Percentiles rank a stretch among this genome's conserved stretches.
Evolutionary conservation across 2,888 invertebrate species (phyloP).

Genomic region (Standfussiana lucernea): DNA sequence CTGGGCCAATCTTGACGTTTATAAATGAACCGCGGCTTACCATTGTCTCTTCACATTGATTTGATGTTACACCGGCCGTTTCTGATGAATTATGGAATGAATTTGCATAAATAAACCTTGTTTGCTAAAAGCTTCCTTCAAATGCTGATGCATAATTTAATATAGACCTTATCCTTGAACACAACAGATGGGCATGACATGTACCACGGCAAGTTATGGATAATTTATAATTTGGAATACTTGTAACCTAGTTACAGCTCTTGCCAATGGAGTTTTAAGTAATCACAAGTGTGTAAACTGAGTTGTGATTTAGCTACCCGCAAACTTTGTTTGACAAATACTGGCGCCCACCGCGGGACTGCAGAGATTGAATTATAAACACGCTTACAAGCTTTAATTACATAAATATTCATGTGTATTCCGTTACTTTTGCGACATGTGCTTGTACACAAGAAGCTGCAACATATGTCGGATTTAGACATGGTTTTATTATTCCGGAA

Average conservation of each 20-base stretch:
- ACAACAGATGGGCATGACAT: conserved; percentile 55
- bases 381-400: conserved; percentile 72
- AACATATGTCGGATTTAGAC: conserved; percentile 56
- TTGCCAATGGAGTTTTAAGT: conserved; percentile 62
- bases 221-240: conserved; percentile 38
- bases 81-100: conserved; percentile 72
- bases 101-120: conserved; percentile 76
- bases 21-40: conserved; percentile 76
- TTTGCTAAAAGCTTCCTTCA: conserved; percentile 72
- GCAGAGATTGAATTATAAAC: conserved; percentile 77
- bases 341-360: conserved; percentile 71
- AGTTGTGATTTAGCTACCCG: conserved; percentile 70
- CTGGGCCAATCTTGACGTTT: conserved; percentile 75
- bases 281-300: conserved; percentile 70
- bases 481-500: conserved; percentile 20
- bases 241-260: conserved; percentile 36
- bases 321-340: conserved; percentile 78
- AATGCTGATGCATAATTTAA: conserved; percentile 72
- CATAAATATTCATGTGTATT: conserved; percentile 78
- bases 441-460: conserved; percentile 56
- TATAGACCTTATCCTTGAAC: conserved; percentile 56
- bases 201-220: conserved; percentile 18
- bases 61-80: conserved; percentile 67
- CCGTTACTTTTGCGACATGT: conserved; percentile 59
- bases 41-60: conserved; percentile 75